Evolutionary conservation across 2,888 invertebrate genomes (phyloP).

Genomic region (Caenorhabditis japonica): DNA sequence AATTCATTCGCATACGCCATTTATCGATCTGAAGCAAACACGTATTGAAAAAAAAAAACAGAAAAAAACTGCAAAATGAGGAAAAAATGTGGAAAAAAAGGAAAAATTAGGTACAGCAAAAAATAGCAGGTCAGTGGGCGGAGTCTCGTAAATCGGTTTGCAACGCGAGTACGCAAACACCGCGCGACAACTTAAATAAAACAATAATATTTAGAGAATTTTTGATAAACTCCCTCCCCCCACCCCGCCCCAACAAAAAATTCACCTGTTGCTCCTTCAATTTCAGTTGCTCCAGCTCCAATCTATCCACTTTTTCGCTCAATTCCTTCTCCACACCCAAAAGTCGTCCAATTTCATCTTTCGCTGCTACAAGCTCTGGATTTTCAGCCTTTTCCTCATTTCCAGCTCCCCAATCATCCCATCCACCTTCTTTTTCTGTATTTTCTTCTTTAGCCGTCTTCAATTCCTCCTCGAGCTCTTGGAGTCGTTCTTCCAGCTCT

Average conservation of each 20-base stretch:
- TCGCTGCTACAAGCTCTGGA: slow-evolving; percentile 5
- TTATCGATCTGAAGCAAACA: no score
- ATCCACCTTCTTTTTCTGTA: neutral
- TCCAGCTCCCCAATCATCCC: slow-evolving; percentile 24
- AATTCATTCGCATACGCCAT: no score
- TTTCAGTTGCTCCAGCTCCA: slow-evolving; percentile 3
- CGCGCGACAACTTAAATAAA: no score
- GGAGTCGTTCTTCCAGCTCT: slow-evolving; percentile 35
- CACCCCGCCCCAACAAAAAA: slow-evolving; percentile 27
- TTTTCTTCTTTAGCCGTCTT: slow-evolving; percentile 2
- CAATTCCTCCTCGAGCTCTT: slow-evolving; percentile 32
- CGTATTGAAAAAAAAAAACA: no score
- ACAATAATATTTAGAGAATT: no score
- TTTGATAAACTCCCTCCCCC: slow-evolving; percentile 22
- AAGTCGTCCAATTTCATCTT: slow-evolving; percentile 18
- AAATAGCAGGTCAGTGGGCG: no score
- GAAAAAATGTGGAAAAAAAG: no score
- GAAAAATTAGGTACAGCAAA: no score
- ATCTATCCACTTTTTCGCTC: slow-evolving; percentile 12
- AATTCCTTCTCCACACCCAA: slow-evolving; percentile 23
- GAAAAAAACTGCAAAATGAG: no score
- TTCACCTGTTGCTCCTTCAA: no score
- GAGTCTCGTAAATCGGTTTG: no score
- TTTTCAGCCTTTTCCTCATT: neutral
- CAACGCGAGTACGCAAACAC: no score